Evolutionary conservation across 2,888 invertebrate species (phyloP).

Genomic region (Timema podura): DNA sequence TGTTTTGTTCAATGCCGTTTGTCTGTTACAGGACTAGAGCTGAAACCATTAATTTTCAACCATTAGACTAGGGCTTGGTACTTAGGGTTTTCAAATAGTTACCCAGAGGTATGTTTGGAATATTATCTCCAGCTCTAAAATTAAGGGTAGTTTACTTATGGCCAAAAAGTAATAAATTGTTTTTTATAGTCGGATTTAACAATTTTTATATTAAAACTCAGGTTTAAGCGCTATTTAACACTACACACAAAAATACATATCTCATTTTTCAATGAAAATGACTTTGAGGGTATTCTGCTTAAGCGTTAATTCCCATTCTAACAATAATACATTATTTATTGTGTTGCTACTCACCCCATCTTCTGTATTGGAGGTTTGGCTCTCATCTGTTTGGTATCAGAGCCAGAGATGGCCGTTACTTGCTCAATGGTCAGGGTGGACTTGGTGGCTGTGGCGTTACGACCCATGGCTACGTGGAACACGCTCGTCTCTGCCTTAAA

Average conservation of each 20-base stretch:
- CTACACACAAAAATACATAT: neutral
- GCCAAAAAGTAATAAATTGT: too few relatives aligned
- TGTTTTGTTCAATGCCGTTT: too few relatives aligned
- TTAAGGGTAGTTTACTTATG: too few relatives aligned
- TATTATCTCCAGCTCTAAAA: too few relatives aligned
- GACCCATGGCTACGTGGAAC: constrained; percentile 59
- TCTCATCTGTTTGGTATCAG: constrained; percentile 42
- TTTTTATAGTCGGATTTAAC: too few relatives aligned
- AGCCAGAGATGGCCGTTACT: constrained; percentile 45
- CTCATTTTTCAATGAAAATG: neutral
- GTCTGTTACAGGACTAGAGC: too few relatives aligned
- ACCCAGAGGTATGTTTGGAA: too few relatives aligned
- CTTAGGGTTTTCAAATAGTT: too few relatives aligned
- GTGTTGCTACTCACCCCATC: constrained; percentile 50
- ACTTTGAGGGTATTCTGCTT: neutral
- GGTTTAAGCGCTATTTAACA: neutral
- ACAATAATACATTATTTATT: neutral
- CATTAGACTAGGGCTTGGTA: too few relatives aligned
- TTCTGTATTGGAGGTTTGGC: constrained; percentile 51
- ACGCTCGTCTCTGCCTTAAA: constrained; percentile 70
- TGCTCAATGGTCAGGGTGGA: constrained; percentile 50
- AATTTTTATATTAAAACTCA: neutral
- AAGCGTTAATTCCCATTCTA: neutral
- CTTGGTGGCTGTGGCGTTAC: constrained; percentile 46
- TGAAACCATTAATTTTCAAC: too few relatives aligned